Conservation (phyloP, 2,797 vertebrate genomes). For the Anableps anableps region DNA sequence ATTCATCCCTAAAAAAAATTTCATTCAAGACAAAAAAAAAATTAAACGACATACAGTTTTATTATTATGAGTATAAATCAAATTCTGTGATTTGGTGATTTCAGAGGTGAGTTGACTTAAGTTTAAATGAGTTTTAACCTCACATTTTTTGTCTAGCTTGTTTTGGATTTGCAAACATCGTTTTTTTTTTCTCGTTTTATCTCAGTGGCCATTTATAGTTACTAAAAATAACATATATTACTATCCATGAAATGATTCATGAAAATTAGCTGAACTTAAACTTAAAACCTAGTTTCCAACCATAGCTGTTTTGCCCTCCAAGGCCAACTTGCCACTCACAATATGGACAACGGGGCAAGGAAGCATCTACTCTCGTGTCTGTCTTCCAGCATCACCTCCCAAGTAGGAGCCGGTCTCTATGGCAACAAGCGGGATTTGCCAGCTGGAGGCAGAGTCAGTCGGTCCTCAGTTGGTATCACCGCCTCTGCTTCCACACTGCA, state of each 20-base stretch:
- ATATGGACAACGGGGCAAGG: background rate
- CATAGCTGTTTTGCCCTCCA: background rate
- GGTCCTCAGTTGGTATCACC: slow-evolving; percentile 58
- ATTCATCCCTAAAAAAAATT: no score
- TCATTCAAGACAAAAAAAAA: no score
- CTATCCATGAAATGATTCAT: background rate
- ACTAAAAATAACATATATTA: background rate
- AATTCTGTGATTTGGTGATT: no score
- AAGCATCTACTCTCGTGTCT: background rate
- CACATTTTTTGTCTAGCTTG: no score
- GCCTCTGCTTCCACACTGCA: slow-evolving; percentile 52
- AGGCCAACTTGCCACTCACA: background rate
- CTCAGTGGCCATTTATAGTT: no score
- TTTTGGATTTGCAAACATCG: no score
- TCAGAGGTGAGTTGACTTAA: no score
- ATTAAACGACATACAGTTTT: no score
- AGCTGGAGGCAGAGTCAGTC: slow-evolving; percentile 54
- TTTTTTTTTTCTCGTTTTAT: no score
- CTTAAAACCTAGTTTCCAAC: background rate
- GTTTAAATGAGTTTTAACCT: no score
- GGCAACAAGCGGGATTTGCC: slow-evolving; percentile 81
- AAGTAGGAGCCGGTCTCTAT: slow-evolving; percentile 76
- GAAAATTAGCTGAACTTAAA: background rate
- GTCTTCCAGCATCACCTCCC: slow-evolving; percentile 31
- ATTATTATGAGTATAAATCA: no score